phyloP scores from a whole-genome alignment of 2,888 invertebrate species.

The Rhamnusium bicolor region DNA sequence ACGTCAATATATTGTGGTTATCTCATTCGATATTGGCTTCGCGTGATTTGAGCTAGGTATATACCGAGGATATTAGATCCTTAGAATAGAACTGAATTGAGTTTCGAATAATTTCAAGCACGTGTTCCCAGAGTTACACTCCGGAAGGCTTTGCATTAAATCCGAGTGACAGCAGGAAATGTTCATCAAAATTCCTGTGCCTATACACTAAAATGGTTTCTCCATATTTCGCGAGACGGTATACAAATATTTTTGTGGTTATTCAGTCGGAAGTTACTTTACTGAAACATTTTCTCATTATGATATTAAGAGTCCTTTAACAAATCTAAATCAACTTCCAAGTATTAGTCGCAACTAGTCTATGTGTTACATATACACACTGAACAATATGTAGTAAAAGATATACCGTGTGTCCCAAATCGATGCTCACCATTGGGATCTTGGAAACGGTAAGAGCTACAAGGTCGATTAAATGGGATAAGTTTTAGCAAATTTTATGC shows the following conservation, averaged over 20 bases:
- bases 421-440: too few species aligned
- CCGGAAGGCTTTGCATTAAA: slow-evolving; percentile 1
- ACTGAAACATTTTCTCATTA: neutral
- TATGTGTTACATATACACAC: too few species aligned
- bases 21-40: neutral
- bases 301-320: too few species aligned
- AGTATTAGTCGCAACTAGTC: too few species aligned
- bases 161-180: slow-evolving; percentile 1
- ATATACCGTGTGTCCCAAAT: too few species aligned
- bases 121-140: neutral
- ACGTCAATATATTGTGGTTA: neutral
- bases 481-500: too few species aligned
- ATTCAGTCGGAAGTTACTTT: neutral
- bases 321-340: too few species aligned
- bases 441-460: too few species aligned
- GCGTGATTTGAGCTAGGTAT: neutral
- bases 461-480: too few species aligned
- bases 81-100: slow-evolving; percentile 9
- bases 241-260: neutral
- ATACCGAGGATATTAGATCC: slow-evolving; percentile 2
- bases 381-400: too few species aligned
- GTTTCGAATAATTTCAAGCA: slow-evolving; percentile 9
- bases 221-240: neutral
- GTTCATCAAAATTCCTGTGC: neutral
- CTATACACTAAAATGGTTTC: neutral